Evolutionary conservation across 2,797 vertebrate species (phyloP), one percentile per base, ranked within the genome.

Genomic region (Gephyroberyx darwinii): DNA sequence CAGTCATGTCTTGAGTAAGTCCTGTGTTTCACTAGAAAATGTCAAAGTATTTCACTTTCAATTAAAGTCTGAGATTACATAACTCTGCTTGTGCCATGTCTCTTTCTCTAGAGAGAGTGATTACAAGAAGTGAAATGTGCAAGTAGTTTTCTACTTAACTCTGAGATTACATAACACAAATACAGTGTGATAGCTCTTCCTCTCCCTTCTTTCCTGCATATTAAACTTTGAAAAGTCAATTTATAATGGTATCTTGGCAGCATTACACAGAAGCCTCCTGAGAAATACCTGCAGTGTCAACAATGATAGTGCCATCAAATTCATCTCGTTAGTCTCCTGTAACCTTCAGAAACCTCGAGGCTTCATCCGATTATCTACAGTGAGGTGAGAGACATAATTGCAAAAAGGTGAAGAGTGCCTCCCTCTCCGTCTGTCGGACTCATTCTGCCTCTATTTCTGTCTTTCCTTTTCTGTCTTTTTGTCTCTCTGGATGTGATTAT

Each of bases 351-450:
- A 53, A 69, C 65, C 55, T 51, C 2, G 39, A 5, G 33, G 48
- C 43, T 82, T 74, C 50, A 60, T 41, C 19, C 54, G 39, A 69
- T 74, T 71, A 50, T 8, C 47, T 19, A 75, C 33, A 58, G 45
- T 13, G 17, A 81, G 55, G 22, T 65, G 41, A 65, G 30, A 43
- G 41, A 43, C 12, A 52, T 20, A 65, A 60, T 66, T 54, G 13
- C 7, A 45, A 31, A 78, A 61, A 53, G 43, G 5, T 51, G 20
- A 20, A 60, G 12, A 71, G 56, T 26, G 26, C 12, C 33, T 19
- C 17, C 47, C 48, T n/a, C 10, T 52, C 14, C 35, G 14, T 69
- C 55, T 43, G 41, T 54, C 5, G 72, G 9, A 47, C 22, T 61
- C 22, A 45, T 12, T 61, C 22, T 61, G 16, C 30, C 45, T 47